Base-by-base conservation (phyloP, 1,140 invertebrate species). In the Brachionus calyciflorus region DNA sequence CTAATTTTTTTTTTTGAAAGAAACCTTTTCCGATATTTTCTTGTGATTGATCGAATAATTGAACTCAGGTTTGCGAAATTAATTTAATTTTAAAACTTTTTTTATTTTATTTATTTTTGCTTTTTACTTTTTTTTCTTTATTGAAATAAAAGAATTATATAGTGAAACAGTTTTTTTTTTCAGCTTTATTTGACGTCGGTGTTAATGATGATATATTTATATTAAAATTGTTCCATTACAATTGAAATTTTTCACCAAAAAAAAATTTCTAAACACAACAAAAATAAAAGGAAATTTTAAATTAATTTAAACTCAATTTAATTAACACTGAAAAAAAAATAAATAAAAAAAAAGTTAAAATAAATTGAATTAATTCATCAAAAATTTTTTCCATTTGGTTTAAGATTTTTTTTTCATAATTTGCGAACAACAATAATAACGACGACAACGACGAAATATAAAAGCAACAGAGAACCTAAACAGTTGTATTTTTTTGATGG, bases 301-400 rank as follows among this genome's bases (percentile, higher is more conserved):
- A 60, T 60, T 60, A 60, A 60, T 60, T 60, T 60, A 60, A 60
- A 60, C 55, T 60, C 55, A 60, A 60, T 60, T 60, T 60, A 60
- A 60, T 60, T 60, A 60, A 60, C 55, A 60, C 55, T 33, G 37
- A 28, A 40, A 37, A 60, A 60, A 60, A 26, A 60, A 60, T 33
- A 17, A 37, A 60, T 9, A 60, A 37, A 60, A 60, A 37, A 37
- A 37, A 60, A 60, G 30, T 60, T 60, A n/a, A 60, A 60, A 60
- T 33, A 60, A 60, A 60, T 60, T 60, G 28, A 60, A 60, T 60
- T 60, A 60, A 60, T 60, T 60, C 55, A 60, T 60, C 55, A 60
- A 55, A n/a, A n/a, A n/a, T n/a, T 60, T 55, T 60, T 60, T 60
- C 55, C 55, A 60, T 40, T 60, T 60, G 55, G 37, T 60, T 60